A percentile compares a stretch with the other conserved stretches of the same genome.
Evolutionary conservation across 92 coral and sea anemone genomes (phyloP).

Genomic region (Pocillopora meandrina): DNA sequence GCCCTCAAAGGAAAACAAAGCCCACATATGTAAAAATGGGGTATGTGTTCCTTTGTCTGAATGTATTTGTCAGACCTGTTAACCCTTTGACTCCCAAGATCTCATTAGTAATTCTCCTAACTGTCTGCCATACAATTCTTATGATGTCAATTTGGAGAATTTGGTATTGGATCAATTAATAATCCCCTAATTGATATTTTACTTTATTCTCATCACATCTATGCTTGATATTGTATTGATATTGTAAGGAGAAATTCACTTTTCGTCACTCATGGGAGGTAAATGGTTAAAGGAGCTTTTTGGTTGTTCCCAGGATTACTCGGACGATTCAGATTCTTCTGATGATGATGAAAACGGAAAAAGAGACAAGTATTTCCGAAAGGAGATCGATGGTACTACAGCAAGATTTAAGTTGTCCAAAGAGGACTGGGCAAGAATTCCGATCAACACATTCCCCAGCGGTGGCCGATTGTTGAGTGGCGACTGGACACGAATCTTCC

Average conservation of each 20-base stretch:
- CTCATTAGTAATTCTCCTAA: too few species aligned
- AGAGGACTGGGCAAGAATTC: conserved; percentile 39
- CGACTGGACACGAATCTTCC: conserved; percentile 46
- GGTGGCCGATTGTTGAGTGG: conserved; percentile 49
- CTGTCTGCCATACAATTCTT: too few species aligned
- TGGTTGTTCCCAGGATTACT: conserved; percentile 9
- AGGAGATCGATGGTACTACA: conserved; percentile 40
- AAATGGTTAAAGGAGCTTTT: background rate
- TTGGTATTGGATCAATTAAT: too few species aligned
- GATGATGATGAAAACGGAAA: conserved; percentile 22
- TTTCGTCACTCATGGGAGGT: background rate
- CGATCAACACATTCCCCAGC: conserved; percentile 40
- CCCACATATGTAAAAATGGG: too few species aligned
- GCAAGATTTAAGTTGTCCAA: conserved; percentile 28
- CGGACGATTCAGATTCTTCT: conserved; percentile 32
- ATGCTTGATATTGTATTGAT: too few species aligned
- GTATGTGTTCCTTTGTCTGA: background rate
- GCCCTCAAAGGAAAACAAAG: too few species aligned
- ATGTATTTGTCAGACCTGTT: background rate
- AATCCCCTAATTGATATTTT: too few species aligned
- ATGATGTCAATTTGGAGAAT: too few species aligned
- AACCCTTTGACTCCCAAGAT: too few species aligned
- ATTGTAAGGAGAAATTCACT: too few species aligned
- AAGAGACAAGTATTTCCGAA: conserved; percentile 25
- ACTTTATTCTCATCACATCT: too few species aligned